These are phyloP conservation scores for Ceyx erithaca DNA, from an alignment of 2,797 vertebrate species.

Conservation along the genomic window DNA sequence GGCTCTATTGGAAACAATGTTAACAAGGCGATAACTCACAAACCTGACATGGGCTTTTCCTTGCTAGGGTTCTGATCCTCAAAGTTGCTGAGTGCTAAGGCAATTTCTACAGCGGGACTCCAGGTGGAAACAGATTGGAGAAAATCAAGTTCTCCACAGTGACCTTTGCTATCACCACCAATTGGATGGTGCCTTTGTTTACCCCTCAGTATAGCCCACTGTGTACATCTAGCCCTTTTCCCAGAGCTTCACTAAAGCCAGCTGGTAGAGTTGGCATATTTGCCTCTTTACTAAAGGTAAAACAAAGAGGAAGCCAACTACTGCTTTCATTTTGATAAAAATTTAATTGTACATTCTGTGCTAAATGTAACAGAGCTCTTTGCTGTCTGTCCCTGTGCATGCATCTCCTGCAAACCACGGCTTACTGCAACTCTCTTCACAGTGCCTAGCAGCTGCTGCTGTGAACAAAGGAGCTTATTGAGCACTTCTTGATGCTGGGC, in stretches of 20 bases:
- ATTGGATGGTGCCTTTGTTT: background rate
- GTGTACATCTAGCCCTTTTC: background rate
- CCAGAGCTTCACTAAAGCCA: background rate
- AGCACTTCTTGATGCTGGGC: background rate
- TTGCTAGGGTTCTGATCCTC: background rate
- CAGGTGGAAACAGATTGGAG: background rate
- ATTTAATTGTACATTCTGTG: background rate
- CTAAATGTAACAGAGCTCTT: background rate
- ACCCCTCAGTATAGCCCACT: background rate
- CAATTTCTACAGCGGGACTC: background rate
- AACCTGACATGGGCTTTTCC: background rate
- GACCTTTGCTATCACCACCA: background rate
- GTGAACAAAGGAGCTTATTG: constrained; percentile 35
- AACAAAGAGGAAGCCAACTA: background rate
- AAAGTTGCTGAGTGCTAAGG: background rate
- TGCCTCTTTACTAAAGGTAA: background rate
- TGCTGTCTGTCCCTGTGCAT: background rate
- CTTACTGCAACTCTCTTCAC: background rate
- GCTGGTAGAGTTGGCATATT: background rate
- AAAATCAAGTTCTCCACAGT: background rate
- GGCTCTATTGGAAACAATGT: background rate
- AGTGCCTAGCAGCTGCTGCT: constrained; percentile 42
- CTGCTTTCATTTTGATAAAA: background rate
- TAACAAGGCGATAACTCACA: background rate
- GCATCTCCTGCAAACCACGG: background rate